These are phyloP conservation scores for Pterocles burchelli DNA, from an alignment of 2,113 vertebrate species.

Conservation along the genomic window DNA sequence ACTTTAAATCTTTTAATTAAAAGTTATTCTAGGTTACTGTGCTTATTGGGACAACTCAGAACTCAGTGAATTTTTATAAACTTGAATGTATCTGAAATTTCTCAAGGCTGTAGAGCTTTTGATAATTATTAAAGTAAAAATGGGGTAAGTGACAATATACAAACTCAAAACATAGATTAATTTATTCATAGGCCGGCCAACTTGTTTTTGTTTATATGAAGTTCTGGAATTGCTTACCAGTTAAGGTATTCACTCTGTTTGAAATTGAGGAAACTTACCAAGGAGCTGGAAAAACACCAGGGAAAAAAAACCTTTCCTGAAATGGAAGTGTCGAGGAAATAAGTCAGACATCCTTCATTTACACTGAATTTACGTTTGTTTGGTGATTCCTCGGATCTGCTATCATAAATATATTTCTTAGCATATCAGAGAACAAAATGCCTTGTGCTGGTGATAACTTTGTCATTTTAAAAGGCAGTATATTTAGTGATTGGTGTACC, in stretches of 20 bases:
- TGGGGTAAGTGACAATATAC: neutral
- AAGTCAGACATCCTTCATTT: neutral
- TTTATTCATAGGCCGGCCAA: neutral
- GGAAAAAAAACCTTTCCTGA: neutral
- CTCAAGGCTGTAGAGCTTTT: neutral
- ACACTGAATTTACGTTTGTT: neutral
- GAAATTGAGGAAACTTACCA: neutral
- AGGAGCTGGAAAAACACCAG: neutral
- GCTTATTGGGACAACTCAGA: neutral
- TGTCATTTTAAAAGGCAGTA: neutral
- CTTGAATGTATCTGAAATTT: neutral
- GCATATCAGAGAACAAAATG: neutral
- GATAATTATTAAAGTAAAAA: neutral
- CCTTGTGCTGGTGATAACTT: neutral
- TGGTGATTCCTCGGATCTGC: neutral
- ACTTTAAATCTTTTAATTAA: neutral
- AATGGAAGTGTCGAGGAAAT: neutral
- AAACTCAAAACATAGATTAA: neutral
- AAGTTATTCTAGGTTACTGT: neutral
- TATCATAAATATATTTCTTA: neutral
- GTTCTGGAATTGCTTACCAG: neutral
- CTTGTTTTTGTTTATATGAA: neutral
- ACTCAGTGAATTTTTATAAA: neutral
- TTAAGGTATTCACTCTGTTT: neutral
- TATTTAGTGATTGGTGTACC: neutral